These are phyloP conservation scores for Hippocampus barbouri DNA, from an alignment of 2,113 vertebrate genomes.

Conservation along the genomic window DNA sequence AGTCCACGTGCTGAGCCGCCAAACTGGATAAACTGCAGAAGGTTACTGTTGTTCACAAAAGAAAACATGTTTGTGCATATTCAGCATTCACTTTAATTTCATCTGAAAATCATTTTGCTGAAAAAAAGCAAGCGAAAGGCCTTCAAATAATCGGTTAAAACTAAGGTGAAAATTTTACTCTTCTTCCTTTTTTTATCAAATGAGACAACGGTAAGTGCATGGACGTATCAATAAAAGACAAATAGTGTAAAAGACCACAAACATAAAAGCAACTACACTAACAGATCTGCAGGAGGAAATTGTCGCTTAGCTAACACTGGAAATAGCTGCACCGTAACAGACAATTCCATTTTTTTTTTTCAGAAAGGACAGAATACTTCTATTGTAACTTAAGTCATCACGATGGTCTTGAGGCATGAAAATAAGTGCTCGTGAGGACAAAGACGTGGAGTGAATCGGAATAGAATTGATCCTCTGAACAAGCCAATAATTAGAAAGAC, in stretches of 20 bases:
- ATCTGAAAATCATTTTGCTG: slow-evolving; percentile 65
- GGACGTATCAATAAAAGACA: slow-evolving; percentile 55
- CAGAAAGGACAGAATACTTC: slow-evolving; percentile 22
- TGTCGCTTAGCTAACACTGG: not conserved
- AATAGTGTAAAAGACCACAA: slow-evolving; percentile 30
- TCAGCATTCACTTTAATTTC: slow-evolving; percentile 52
- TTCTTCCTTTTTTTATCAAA: slow-evolving; percentile 43
- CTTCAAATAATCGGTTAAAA: slow-evolving; percentile 53
- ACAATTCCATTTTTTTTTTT: not conserved
- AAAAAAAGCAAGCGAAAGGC: slow-evolving; percentile 39
- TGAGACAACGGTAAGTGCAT: slow-evolving; percentile 64
- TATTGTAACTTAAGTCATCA: slow-evolving; percentile 30
- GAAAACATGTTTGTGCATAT: slow-evolving; percentile 17
- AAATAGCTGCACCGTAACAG: not conserved
- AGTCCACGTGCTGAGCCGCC: not conserved
- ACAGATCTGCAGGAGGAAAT: slow-evolving; percentile 7
- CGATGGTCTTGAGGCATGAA: slow-evolving; percentile 1
- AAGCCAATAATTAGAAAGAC: not conserved
- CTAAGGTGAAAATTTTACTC: slow-evolving; percentile 44
- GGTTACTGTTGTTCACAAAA: not conserved
- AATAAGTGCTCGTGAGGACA: not conserved
- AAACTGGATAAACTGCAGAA: not conserved
- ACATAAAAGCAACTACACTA: slow-evolving; percentile 14
- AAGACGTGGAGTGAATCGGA: not conserved
- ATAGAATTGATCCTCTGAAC: not conserved